Evolutionary conservation across 1,140 invertebrate genomes (phyloP), one percentile per base, ranked within the genome.

Genomic region (Lepidurus packardi): DNA sequence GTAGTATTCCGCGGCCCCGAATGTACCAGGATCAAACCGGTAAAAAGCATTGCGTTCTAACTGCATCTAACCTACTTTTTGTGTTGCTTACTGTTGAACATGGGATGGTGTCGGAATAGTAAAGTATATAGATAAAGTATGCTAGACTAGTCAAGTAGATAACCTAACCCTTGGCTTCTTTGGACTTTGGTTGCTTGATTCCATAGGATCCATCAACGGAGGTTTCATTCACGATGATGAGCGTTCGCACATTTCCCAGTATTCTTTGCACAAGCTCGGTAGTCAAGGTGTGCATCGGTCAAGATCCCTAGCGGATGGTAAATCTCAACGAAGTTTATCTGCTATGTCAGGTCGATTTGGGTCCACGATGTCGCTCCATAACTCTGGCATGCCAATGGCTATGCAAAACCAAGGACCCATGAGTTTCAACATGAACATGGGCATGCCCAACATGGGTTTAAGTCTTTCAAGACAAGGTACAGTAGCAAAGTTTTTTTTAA

Each of bases 291-390:
- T 78, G 34, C 73, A 47, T 74, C 73, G 73, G 44, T 80, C 73
- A 10, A 78, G 87, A 79, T 93, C 92, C 53, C 88, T 93, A 78
- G 92, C 92, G 45, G 93, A 95, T 84, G 92, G 93, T 76, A 93
- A 94, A 83, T 93, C 92, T 41, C 92, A 94, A 83, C 91, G 94
- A 82, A 93, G 92, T 82, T 94, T 93, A 83, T 92, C 92, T 24
- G 92, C 92, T 81, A 91, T 93, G 82, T 93, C 92, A 41, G 90
- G 88, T 78, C 85, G 90, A 78, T 93, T 93, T 83, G 89, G 93
- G 47, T 77, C 53, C 21, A 77, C 76, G 25, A n/a, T 73, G 43
- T 44, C 43, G 16, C 21, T 78, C 25, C 53, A 78, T 43, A 42
- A 76, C 21, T 41, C 73, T 44, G 53, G 53, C 45, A 42, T 77